Percentiles rank a stretch among this genome's conserved stretches.
phyloP scores from a whole-genome alignment of 2,888 invertebrate species.

The Ectobius pallidus region DNA sequence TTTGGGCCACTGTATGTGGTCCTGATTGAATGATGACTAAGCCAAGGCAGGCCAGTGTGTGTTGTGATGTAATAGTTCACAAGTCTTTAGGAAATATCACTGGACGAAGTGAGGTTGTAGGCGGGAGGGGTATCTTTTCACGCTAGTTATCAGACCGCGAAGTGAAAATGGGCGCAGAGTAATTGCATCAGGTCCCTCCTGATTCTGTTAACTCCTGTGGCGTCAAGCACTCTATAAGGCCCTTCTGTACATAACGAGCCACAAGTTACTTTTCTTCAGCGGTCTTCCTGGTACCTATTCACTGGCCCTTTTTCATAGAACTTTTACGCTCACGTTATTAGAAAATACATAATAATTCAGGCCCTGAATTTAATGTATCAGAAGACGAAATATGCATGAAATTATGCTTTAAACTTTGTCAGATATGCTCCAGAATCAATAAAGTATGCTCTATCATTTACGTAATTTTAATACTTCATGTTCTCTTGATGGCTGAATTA shows the following conservation, averaged over 20 bases:
- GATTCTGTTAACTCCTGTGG: slow-evolving; percentile 10
- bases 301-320: no score
- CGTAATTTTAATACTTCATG: no score
- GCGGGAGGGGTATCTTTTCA: background rate
- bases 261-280: background rate
- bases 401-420: no score
- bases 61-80: background rate
- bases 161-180: slow-evolving; percentile 1
- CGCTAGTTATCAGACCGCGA: slow-evolving; percentile 15
- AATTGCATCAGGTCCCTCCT: slow-evolving; percentile 3
- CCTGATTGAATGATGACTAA: slow-evolving; percentile 21
- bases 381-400: no score
- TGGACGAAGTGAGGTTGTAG: background rate
- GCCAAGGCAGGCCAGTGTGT: background rate
- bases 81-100: background rate
- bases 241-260: background rate
- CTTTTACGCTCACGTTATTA: no score
- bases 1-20: slow-evolving; percentile 3
- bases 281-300: no score
- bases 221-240: slow-evolving; percentile 1
- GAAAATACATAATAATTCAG: no score
- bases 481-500: no score
- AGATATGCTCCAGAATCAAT: no score
- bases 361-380: no score
- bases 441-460: no score